Evolutionary conservation across 2,113 vertebrate species (phyloP).

Genomic region (Antennarius striatus): DNA sequence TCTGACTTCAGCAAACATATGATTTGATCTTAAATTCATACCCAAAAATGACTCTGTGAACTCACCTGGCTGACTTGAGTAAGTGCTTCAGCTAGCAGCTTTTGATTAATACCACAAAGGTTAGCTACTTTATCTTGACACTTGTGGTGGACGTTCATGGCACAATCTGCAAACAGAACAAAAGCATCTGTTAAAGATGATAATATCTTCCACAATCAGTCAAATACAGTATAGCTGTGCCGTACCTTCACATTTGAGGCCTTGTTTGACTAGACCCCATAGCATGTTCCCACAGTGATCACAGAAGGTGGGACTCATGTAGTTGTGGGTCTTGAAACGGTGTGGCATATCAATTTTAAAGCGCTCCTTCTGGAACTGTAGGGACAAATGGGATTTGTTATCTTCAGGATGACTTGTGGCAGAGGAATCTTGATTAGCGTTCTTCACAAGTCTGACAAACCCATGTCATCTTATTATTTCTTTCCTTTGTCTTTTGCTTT

Average conservation of each 20-base stretch:
- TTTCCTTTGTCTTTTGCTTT: background rate
- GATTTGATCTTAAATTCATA: background rate
- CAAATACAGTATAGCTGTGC: constrained; percentile 48
- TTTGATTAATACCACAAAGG: constrained; percentile 99
- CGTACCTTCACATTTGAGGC: constrained; percentile 96
- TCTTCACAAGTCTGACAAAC: background rate
- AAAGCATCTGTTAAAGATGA: constrained; percentile 1
- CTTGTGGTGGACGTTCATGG: constrained; percentile 97
- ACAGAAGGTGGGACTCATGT: constrained; percentile 99
- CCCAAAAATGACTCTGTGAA: constrained; percentile 1
- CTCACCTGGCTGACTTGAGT: constrained; percentile 95
- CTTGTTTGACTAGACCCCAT: constrained; percentile 97
- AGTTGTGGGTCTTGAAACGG: constrained; percentile 94
- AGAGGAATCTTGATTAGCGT: background rate
- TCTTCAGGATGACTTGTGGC: background rate
- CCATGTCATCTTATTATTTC: constrained; percentile 6
- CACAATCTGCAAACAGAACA: constrained; percentile 82
- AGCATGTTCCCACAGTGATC: constrained; percentile 98
- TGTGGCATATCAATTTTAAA: constrained; percentile 99
- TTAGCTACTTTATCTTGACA: constrained; percentile 98
- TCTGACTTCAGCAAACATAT: background rate
- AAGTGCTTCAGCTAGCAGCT: constrained; percentile 94
- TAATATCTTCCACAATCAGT: background rate
- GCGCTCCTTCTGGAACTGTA: constrained; percentile 98
- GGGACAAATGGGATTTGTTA: constrained; percentile 39